Evolutionary conservation across 2,797 vertebrate genomes (phyloP).

Genomic region (Falco columbarius): DNA sequence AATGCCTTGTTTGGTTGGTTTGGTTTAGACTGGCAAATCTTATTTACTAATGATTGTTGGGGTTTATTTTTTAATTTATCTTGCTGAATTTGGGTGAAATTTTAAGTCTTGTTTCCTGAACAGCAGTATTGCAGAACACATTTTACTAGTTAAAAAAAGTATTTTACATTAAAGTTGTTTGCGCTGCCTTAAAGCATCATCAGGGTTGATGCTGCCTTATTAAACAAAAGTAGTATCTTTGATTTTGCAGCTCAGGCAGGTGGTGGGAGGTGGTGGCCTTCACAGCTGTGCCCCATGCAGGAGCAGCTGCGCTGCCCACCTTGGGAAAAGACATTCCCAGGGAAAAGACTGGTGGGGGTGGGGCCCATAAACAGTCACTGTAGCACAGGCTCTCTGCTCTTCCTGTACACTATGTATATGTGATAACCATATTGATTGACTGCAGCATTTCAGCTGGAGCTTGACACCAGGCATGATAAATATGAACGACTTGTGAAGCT

Average conservation of each 20-base stretch:
- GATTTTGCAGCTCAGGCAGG: background rate
- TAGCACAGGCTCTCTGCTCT: background rate
- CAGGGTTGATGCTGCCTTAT: background rate
- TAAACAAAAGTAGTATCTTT: background rate
- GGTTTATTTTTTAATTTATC: background rate
- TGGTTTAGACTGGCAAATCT: background rate
- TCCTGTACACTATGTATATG: fast-evolving
- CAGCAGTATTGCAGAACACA: background rate
- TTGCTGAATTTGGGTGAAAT: background rate
- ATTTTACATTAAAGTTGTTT: background rate
- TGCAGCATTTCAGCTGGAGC: slow-evolving; percentile 92
- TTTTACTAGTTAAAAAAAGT: background rate
- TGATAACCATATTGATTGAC: background rate
- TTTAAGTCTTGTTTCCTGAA: background rate
- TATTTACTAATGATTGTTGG: background rate
- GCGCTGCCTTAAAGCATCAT: background rate
- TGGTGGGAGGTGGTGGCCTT: background rate
- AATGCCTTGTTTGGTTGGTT: background rate
- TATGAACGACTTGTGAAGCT: slow-evolving; percentile 95
- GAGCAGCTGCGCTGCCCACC: fast-evolving
- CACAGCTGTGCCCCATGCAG: fast-evolving
- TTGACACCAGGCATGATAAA: slow-evolving; percentile 94
- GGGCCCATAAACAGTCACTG: background rate
- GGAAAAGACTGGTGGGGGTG: background rate
- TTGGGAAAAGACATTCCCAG: background rate